Percentiles rank a stretch among this genome's conserved stretches.
Evolutionary conservation across 2,888 invertebrate genomes (phyloP).

Genomic region (Lordiphosa andalusiaca): DNA sequence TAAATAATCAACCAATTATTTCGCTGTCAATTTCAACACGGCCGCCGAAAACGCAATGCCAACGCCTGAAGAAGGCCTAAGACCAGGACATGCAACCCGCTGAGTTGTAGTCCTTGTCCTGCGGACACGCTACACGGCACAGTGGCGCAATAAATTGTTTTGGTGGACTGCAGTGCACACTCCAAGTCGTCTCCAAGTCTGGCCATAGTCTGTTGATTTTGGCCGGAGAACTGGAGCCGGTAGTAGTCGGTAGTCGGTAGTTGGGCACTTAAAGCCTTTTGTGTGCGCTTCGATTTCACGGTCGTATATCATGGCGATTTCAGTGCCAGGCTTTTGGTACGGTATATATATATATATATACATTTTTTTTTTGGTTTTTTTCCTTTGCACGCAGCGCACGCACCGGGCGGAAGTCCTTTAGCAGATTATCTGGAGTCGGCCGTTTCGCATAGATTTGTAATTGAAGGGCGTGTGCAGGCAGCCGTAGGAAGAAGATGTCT

Average conservation of each 20-base stretch:
- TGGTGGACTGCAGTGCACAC: slow-evolving; percentile 50
- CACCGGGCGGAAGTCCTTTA: slow-evolving; percentile 78
- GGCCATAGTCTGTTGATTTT: slow-evolving; percentile 60
- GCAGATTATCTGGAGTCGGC: slow-evolving; percentile 75
- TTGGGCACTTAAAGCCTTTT: slow-evolving; percentile 66
- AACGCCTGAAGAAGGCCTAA: slow-evolving; percentile 42
- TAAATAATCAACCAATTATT: slow-evolving; percentile 78
- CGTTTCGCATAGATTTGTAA: slow-evolving; percentile 77
- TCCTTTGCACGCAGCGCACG: slow-evolving; percentile 70
- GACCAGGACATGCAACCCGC: slow-evolving; percentile 59
- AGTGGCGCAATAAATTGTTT: slow-evolving; percentile 58
- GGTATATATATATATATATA: slow-evolving; percentile 4
- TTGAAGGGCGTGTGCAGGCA: slow-evolving; percentile 76
- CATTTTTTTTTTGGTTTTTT: slow-evolving; percentile 33
- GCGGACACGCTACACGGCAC: slow-evolving; percentile 44
- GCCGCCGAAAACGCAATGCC: slow-evolving; percentile 66
- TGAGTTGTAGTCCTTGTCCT: slow-evolving; percentile 42
- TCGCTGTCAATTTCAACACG: slow-evolving; percentile 78
- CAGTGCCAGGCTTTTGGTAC: slow-evolving; percentile 43
- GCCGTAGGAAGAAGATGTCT: slow-evolving; percentile 26
- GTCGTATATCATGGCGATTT: slow-evolving; percentile 75
- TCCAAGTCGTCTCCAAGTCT: slow-evolving; percentile 31
- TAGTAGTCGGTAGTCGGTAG: not conserved
- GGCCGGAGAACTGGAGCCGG: slow-evolving; percentile 23
- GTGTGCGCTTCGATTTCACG: slow-evolving; percentile 60